These are phyloP conservation scores for Brachyptera risi DNA, from an alignment of 2,888 invertebrate species.

Conservation along the genomic window DNA sequence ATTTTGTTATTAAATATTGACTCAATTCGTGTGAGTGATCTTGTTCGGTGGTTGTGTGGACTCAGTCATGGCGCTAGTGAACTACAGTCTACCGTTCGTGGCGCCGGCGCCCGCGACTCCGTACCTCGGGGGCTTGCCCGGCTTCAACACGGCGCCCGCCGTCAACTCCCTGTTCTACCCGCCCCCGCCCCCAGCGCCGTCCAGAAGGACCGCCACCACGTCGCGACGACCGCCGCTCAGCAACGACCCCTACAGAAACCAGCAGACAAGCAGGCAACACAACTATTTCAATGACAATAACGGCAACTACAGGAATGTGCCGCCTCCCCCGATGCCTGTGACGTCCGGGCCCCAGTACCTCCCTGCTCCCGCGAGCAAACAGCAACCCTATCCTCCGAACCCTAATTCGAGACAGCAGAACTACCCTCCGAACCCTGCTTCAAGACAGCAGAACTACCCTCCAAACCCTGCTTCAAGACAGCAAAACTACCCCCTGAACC, in stretches of 20 bases:
- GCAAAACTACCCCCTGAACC: no score
- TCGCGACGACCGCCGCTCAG: slow-evolving; percentile 10
- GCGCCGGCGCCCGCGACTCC: slow-evolving; percentile 42
- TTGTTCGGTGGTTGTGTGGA: no score
- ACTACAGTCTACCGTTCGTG: slow-evolving; percentile 43
- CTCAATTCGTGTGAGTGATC: no score
- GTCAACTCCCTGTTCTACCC: slow-evolving; percentile 31
- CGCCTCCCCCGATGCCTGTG: neutral
- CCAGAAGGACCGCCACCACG: slow-evolving; percentile 21
- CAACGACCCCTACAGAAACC: slow-evolving; percentile 26
- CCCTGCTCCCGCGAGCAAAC: slow-evolving; percentile 28
- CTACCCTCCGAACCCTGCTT: slow-evolving; percentile 27
- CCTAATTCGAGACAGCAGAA: no score
- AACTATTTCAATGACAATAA: slow-evolving; percentile 22
- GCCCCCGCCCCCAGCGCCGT: slow-evolving; percentile 34
- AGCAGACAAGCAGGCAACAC: slow-evolving; percentile 35
- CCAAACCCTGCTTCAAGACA: no score
- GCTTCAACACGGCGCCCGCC: slow-evolving; percentile 33
- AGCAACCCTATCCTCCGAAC: slow-evolving; percentile 31
- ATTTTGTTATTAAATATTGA: no score
- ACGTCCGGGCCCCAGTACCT: no score
- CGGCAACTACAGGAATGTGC: slow-evolving; percentile 12
- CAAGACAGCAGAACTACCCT: slow-evolving; percentile 43
- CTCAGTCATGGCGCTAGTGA: slow-evolving; percentile 44
- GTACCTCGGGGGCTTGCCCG: slow-evolving; percentile 38